These are phyloP conservation scores for Chrysolophus pictus DNA, from an alignment of 2,797 vertebrate species.

Conservation along the genomic window DNA sequence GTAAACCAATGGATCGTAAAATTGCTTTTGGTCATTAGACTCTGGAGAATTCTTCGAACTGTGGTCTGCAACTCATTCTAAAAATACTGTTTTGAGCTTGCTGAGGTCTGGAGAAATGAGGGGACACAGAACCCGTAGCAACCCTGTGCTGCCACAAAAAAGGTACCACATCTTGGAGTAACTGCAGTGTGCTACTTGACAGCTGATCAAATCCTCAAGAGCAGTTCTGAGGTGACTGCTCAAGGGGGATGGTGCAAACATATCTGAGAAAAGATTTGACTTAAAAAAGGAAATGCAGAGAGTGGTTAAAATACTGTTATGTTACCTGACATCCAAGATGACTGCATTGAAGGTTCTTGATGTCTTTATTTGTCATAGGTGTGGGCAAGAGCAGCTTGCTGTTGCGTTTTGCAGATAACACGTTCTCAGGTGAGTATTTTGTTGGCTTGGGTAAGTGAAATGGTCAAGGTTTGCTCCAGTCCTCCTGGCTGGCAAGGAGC, in stretches of 20 bases:
- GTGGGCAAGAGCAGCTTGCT: conserved; percentile 99
- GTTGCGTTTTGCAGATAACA: conserved; percentile 98
- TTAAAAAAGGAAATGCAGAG: neutral
- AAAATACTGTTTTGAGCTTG: neutral
- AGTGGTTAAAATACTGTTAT: neutral
- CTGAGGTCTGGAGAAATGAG: neutral
- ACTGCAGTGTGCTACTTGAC: neutral
- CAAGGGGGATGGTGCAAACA: neutral
- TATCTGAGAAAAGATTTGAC: neutral
- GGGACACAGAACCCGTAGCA: neutral
- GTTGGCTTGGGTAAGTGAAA: neutral
- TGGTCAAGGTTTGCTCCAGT: neutral
- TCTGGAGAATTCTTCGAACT: neutral
- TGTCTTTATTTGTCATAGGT: conserved; percentile 81
- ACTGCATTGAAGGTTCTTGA: conserved; percentile 11
- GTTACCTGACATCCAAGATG: neutral
- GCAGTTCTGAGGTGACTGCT: neutral
- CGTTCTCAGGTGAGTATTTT: conserved; percentile 93
- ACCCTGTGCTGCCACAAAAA: neutral
- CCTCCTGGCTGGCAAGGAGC: neutral
- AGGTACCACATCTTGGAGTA: neutral
- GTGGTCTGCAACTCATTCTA: neutral
- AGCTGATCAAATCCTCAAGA: neutral
- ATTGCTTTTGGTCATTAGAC: neutral
- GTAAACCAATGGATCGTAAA: neutral